Conservation (phyloP, 2,888 invertebrate genomes). For the Auanema sp. region DNA sequence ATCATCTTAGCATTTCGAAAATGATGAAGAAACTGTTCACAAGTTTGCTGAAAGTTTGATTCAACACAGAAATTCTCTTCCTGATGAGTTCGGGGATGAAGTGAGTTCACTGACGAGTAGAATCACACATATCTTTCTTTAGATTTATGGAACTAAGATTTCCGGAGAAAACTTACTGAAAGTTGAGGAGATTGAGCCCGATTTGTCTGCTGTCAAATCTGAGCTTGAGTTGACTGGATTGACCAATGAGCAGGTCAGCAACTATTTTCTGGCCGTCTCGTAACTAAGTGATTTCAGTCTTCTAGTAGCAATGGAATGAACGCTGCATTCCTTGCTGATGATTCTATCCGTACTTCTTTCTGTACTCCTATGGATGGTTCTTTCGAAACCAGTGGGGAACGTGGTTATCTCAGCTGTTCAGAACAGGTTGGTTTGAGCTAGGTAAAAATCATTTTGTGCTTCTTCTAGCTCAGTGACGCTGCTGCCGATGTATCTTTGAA, state of each 20-base stretch:
- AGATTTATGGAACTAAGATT: no score
- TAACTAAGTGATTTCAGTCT: neutral
- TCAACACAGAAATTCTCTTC: neutral
- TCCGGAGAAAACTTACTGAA: no score
- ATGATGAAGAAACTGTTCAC: slow-evolving; percentile 6
- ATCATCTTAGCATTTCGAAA: neutral
- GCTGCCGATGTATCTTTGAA: neutral
- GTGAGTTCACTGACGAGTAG: neutral
- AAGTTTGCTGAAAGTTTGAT: neutral
- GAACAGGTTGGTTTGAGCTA: neutral
- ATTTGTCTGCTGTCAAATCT: no score
- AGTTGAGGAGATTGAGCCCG: neutral
- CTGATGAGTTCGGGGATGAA: neutral
- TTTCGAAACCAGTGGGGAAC: slow-evolving; percentile 1
- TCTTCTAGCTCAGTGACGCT: neutral
- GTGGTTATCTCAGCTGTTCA: neutral
- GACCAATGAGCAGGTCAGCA: no score
- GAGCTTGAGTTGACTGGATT: no score
- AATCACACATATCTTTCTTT: no score
- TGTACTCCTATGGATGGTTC: neutral
- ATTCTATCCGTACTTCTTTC: neutral
- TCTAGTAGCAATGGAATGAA: neutral
- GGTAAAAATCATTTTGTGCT: neutral
- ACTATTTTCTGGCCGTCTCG: no score
- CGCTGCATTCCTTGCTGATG: neutral